Conservation (phyloP, 2,888 invertebrate genomes). For the Elmis aenea region DNA sequence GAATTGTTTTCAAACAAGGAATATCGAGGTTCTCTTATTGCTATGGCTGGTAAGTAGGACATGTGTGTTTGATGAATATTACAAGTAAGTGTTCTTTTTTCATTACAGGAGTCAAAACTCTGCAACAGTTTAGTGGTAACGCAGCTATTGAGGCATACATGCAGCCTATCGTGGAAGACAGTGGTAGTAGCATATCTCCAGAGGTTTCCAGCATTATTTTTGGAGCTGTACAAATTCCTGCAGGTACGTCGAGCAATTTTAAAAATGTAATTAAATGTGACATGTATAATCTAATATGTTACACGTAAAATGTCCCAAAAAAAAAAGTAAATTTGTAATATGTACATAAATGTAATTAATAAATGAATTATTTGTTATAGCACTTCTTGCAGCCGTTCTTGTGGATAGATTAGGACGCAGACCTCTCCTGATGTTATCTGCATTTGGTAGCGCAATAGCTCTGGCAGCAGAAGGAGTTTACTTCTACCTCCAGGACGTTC, state of each 20-base stretch:
- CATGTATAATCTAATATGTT: too few relatives aligned
- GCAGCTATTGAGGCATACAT: constrained; percentile 58
- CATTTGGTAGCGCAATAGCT: constrained; percentile 52
- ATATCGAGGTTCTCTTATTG: constrained; percentile 40
- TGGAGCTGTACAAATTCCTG: constrained; percentile 54
- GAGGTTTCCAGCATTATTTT: constrained; percentile 55
- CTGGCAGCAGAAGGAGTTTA: constrained; percentile 51
- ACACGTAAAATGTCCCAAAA: too few relatives aligned
- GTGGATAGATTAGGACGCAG: constrained; percentile 54
- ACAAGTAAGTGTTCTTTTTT: constrained; percentile 5
- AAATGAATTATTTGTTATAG: constrained; percentile 13
- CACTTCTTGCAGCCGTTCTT: constrained; percentile 8
- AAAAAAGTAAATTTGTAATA: too few relatives aligned
- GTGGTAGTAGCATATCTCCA: constrained; percentile 50
- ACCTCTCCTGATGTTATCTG: constrained; percentile 52
- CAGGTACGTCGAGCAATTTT: constrained; percentile 42
- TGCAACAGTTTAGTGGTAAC: constrained; percentile 58
- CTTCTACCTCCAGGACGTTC: constrained; percentile 51
- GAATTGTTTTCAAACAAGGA: constrained; percentile 34
- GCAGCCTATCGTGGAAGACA: constrained; percentile 55
- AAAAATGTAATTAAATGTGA: background rate
- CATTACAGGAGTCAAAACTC: constrained; percentile 51
- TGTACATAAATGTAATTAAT: too few relatives aligned
- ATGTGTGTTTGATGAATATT: too few relatives aligned
- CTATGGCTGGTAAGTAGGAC: constrained; percentile 45